phyloP scores from a whole-genome alignment of 2,113 vertebrate genomes.

The Clarias gariepinus region DNA sequence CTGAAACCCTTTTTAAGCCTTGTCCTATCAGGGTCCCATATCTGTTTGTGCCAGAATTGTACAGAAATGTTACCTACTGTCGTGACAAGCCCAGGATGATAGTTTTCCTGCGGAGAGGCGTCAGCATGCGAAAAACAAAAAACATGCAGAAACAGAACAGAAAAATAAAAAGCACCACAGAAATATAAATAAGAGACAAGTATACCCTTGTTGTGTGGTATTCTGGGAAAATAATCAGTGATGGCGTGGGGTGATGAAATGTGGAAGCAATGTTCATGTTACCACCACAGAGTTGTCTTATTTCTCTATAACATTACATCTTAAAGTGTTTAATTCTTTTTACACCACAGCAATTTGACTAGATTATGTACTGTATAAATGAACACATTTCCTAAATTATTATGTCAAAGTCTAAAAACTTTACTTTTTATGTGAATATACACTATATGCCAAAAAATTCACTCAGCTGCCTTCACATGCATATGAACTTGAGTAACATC shows the following conservation, averaged over 20 bases:
- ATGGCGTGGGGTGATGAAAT: neutral
- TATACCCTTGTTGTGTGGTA: conserved; percentile 20
- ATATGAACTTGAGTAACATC: too few relatives aligned
- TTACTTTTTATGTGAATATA: too few relatives aligned
- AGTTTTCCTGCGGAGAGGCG: conserved; percentile 66
- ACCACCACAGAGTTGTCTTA: neutral
- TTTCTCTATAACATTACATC: neutral
- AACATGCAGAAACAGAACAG: neutral
- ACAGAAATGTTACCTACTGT: conserved; percentile 77
- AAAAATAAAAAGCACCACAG: conserved; percentile 1
- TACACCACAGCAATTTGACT: neutral
- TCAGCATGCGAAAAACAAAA: conserved; percentile 23
- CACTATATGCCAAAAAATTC: too few relatives aligned
- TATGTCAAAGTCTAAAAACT: too few relatives aligned
- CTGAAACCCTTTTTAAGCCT: neutral
- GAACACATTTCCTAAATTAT: too few relatives aligned
- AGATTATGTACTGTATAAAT: too few relatives aligned
- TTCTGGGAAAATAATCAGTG: neutral
- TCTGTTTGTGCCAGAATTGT: conserved; percentile 1
- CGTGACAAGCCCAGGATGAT: conserved; percentile 72
- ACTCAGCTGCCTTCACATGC: too few relatives aligned
- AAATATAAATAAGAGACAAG: conserved; percentile 45
- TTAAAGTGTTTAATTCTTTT: neutral
- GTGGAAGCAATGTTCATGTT: too few relatives aligned
- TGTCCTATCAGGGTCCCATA: neutral